Conservation (phyloP, 2,888 invertebrate genomes). For the Bhutanitis thaidina region DNA sequence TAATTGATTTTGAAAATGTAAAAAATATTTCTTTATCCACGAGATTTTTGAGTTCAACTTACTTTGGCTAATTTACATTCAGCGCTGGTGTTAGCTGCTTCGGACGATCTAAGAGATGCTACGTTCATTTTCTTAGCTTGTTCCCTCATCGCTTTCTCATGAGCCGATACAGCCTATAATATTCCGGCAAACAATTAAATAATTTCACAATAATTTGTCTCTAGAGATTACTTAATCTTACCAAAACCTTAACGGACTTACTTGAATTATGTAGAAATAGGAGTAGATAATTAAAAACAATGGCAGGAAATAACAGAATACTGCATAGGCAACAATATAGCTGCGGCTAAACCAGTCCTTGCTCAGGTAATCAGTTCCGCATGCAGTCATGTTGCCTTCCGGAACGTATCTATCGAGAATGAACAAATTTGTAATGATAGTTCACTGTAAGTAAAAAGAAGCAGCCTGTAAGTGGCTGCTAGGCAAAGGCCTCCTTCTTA, state of each 20-base stretch:
- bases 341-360: constrained; percentile 74
- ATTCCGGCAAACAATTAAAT: background rate
- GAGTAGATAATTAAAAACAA: constrained; percentile 86
- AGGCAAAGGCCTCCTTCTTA: no score
- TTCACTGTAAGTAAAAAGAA: no score
- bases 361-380: constrained; percentile 86
- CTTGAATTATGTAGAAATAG: constrained; percentile 88
- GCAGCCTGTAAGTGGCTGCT: no score
- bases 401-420: constrained; percentile 84
- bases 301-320: constrained; percentile 84
- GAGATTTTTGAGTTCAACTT: background rate
- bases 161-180: constrained; percentile 82
- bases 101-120: constrained; percentile 85
- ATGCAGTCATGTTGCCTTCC: no score
- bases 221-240: background rate
- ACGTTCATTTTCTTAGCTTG: no score
- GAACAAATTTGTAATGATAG: no score
- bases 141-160: no score
- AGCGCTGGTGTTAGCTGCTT: constrained; percentile 83
- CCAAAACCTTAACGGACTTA: constrained; percentile 34
- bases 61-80: constrained; percentile 88
- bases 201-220: background rate
- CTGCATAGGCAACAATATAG: constrained; percentile 83
- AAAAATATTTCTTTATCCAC: background rate
- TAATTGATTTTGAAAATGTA: background rate